Evolutionary conservation across 1,140 invertebrate genomes (phyloP).

Genomic region (Trichogramma pretiosum): DNA sequence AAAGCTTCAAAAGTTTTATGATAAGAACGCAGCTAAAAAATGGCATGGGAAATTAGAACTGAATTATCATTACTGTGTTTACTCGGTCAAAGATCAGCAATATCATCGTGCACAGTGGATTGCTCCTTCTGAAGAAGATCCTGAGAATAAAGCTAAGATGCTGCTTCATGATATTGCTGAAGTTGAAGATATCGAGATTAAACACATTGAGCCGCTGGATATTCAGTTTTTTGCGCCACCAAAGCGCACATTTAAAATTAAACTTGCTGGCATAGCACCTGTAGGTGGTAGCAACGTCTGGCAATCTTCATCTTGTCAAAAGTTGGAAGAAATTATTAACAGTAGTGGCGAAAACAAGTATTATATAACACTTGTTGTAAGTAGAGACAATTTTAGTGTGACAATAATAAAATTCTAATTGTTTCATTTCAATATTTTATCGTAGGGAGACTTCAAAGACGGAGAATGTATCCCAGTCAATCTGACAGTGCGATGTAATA

Average conservation of each 20-base stretch:
- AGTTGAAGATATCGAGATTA: conserved; percentile 38
- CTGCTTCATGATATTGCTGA: conserved; percentile 43
- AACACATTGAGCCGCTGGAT: conserved; percentile 38
- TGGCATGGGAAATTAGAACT: not conserved
- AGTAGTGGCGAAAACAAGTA: conserved; percentile 30
- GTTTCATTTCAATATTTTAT: conserved; percentile 20
- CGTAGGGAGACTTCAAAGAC: conserved; percentile 37
- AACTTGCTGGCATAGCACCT: conserved; percentile 47
- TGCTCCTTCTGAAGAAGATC: conserved; percentile 20
- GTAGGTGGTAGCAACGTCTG: conserved; percentile 45
- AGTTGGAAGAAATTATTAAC: conserved; percentile 44
- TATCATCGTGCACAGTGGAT: conserved; percentile 48
- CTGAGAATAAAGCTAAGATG: not conserved
- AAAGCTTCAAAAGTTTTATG: conserved; percentile 46
- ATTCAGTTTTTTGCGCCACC: conserved; percentile 36
- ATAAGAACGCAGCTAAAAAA: conserved; percentile 16
- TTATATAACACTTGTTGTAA: conserved; percentile 1
- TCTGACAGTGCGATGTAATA: conserved; percentile 23
- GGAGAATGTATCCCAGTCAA: conserved; percentile 46
- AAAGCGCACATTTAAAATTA: conserved; percentile 47
- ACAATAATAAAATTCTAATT: no score
- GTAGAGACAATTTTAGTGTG: not conserved
- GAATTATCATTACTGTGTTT: conserved; percentile 2
- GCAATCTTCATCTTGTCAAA: conserved; percentile 46
- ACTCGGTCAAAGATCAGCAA: conserved; percentile 38